Evolutionary conservation across 1,140 invertebrate species (phyloP), one percentile per base, ranked within the genome.

Genomic region (Cylas formicarius): DNA sequence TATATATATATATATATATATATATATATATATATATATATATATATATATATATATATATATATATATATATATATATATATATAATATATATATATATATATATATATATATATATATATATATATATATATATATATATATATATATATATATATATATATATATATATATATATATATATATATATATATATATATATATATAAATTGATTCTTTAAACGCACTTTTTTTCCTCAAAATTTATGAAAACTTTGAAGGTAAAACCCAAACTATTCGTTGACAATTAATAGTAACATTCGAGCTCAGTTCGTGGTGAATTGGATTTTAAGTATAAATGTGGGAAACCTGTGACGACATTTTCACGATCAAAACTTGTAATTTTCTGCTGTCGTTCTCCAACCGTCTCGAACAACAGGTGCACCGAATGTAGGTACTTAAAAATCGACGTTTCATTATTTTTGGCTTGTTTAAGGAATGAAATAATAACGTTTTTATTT

Each of bases 1-100:
- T 35, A 35, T 17, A 35, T 35, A 20, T 35, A 35, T 9, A 29
- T 29, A 29, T 29, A 29, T 29, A 29, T 29, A 29, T 29, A 29
- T 29, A 29, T 29, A 29, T 29, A 29, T 29, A 29, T 29, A 29
- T 29, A 29, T 29, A 29, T 29, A 29, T 29, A 29, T 29, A 29
- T 29, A 29, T 29, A 29, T 29, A 29, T 29, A 29, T 29, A 29
- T 29, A 29, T 29, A 29, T 29, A 29, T 29, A 29, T 29, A 29
- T 29, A 29, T 29, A 29, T 29, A 29, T 29, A 29, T 29, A 29
- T 29, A 29, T 29, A 29, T 29, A 29, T 29, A 4, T 29, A 29
- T 29, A 29, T 29, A 29, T 29, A n/a, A 29, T 29, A 29, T 29
- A 29, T 29, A 29, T 29, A 9, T 29, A 29, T 29, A 29, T 29